Evolutionary conservation across 2,113 vertebrate genomes (phyloP).

Genomic region (Oryzias curvinotus): DNA sequence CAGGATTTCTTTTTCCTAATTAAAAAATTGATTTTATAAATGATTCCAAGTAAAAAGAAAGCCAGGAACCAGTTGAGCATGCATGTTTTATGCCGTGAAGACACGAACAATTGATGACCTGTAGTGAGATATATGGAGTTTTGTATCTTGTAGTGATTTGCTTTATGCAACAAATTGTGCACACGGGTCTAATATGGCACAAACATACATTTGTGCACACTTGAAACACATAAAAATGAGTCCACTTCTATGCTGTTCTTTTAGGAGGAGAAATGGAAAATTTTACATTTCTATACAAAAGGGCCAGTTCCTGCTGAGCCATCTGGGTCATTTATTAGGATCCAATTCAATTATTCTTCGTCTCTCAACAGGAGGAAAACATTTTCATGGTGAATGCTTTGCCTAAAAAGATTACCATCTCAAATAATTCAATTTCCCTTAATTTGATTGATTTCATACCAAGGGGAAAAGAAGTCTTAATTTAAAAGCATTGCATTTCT

Average conservation of each 20-base stretch:
- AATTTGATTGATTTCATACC: conserved; percentile 77
- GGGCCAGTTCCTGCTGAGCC: conserved; percentile 47
- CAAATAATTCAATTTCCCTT: conserved; percentile 75
- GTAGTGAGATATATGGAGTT: conserved; percentile 69
- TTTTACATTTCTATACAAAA: conserved; percentile 53
- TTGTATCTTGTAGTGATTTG: conserved; percentile 69
- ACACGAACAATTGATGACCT: conserved; percentile 66
- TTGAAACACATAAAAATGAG: conserved; percentile 10
- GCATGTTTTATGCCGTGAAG: conserved; percentile 43
- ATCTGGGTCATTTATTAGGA: conserved; percentile 65
- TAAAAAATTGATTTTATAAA: too few species aligned
- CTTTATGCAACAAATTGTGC: conserved; percentile 41
- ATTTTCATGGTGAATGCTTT: conserved; percentile 74
- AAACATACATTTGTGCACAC: conserved; percentile 5
- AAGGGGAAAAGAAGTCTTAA: conserved; percentile 63
- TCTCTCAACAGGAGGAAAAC: conserved; percentile 70
- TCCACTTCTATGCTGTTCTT: neutral
- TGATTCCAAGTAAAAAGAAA: too few species aligned
- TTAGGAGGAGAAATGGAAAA: conserved; percentile 9
- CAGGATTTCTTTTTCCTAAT: conserved; percentile 1
- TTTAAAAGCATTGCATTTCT: conserved; percentile 74
- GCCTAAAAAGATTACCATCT: conserved; percentile 74
- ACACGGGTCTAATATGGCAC: conserved; percentile 2
- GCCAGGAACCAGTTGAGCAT: conserved; percentile 39
- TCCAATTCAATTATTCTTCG: conserved; percentile 72